These are phyloP conservation scores for Dryobates pubescens DNA, from an alignment of 2,797 vertebrate species.

Conservation along the genomic window DNA sequence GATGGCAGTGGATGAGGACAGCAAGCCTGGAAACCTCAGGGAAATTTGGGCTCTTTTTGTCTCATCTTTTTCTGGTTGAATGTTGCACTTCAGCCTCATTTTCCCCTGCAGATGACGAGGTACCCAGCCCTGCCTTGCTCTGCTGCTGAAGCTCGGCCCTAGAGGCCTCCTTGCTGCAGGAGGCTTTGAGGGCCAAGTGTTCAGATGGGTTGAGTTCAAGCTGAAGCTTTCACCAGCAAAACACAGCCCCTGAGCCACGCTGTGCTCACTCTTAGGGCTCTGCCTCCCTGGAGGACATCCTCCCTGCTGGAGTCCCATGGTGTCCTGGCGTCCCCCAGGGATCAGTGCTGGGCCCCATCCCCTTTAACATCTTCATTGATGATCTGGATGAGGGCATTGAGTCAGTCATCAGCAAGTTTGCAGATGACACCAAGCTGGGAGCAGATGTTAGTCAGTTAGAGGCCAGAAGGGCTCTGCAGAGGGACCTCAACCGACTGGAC, in stretches of 20 bases:
- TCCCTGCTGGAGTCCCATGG: accelerated
- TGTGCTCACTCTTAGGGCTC: neutral
- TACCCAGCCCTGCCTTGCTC: accelerated
- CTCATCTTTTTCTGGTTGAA: neutral
- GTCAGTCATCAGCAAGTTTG: too few relatives aligned
- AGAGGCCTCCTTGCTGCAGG: neutral
- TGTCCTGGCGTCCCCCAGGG: too few relatives aligned
- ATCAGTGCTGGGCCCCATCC: too few relatives aligned
- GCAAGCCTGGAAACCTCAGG: neutral
- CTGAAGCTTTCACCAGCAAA: neutral
- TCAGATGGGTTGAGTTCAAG: accelerated
- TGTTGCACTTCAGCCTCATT: neutral
- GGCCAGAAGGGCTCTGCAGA: too few relatives aligned
- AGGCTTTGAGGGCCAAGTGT: neutral
- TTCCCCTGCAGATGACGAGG: neutral
- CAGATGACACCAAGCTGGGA: too few relatives aligned
- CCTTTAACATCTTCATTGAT: too few relatives aligned
- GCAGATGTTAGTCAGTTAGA: too few relatives aligned
- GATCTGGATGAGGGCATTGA: too few relatives aligned
- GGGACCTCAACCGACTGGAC: too few relatives aligned
- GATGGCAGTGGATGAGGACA: neutral
- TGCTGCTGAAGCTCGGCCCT: neutral
- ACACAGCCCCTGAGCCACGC: neutral
- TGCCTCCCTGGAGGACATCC: neutral
- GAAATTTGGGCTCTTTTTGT: neutral